A percentile compares a stretch with the other conserved stretches of the same genome.
Evolutionary conservation across 1,140 invertebrate genomes (phyloP).

Genomic region (Neodiprion lecontei): DNA sequence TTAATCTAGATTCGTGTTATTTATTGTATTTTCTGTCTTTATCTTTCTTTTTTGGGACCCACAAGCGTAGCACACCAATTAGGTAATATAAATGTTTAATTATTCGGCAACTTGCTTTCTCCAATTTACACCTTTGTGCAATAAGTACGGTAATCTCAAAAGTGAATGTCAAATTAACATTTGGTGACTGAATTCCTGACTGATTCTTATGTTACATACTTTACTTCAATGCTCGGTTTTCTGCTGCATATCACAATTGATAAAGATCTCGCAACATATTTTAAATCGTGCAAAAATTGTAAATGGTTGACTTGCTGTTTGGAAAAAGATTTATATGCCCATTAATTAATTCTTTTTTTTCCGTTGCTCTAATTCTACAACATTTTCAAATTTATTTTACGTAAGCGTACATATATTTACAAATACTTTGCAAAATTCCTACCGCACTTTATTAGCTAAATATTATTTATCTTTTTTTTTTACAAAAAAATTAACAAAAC

Average conservation of each 20-base stretch:
- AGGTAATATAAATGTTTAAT: neutral
- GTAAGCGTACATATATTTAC: conserved; percentile 50
- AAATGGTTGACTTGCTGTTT: neutral
- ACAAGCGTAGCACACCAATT: neutral
- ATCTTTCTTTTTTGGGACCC: neutral
- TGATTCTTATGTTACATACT: neutral
- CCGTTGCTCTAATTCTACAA: conserved; percentile 25
- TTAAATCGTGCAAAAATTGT: neutral
- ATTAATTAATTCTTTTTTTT: neutral
- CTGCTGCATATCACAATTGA: conserved; percentile 10
- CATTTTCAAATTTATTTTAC: conserved; percentile 45
- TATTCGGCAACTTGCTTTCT: neutral
- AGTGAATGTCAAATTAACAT: neutral
- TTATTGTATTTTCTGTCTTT: neutral
- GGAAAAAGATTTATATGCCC: conserved; percentile 21
- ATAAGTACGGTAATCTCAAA: neutral
- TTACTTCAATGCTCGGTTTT: conserved; percentile 12
- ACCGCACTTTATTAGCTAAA: conserved; percentile 33
- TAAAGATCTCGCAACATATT: neutral
- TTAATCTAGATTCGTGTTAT: neutral
- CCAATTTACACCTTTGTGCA: neutral
- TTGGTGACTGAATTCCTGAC: neutral
- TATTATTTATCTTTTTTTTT: conserved; percentile 16
- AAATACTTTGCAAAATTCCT: conserved; percentile 46
- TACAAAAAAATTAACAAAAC: too few species aligned